Evolutionary conservation across 2,888 invertebrate species (phyloP).

Genomic region (Pemphredon lugubris): DNA sequence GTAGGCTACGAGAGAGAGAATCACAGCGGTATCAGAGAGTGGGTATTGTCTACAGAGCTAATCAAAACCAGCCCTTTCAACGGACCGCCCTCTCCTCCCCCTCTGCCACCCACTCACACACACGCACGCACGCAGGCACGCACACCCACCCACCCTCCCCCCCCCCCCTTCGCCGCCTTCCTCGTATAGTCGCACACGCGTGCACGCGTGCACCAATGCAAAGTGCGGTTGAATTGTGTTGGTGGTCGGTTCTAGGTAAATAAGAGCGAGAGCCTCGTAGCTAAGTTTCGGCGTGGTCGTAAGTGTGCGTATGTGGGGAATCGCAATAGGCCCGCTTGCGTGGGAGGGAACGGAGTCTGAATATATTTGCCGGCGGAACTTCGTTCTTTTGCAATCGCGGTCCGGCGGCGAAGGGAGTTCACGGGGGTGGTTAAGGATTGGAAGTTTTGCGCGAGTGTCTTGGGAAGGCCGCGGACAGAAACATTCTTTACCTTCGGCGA

Average conservation of each 20-base stretch:
- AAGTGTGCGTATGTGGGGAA: too few species aligned
- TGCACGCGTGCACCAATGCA: slow-evolving; percentile 12
- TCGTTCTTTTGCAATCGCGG: neutral
- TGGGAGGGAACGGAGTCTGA: too few species aligned
- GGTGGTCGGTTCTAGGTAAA: slow-evolving; percentile 54
- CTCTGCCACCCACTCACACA: slow-evolving; percentile 14
- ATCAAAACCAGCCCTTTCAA: slow-evolving; percentile 81
- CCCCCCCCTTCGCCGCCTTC: slow-evolving; percentile 11
- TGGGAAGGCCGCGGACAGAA: too few species aligned
- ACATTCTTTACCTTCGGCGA: too few species aligned
- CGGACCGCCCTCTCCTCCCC: slow-evolving; percentile 68
- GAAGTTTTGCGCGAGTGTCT: too few species aligned
- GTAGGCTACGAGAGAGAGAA: slow-evolving; percentile 60
- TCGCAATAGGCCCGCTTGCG: too few species aligned
- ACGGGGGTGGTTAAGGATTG: too few species aligned
- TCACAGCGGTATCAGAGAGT: slow-evolving; percentile 75
- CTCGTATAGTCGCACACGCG: slow-evolving; percentile 15
- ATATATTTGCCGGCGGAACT: neutral
- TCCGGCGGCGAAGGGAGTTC: neutral
- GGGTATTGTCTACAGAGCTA: slow-evolving; percentile 81
- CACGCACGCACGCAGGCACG: neutral
- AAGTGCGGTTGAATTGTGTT: slow-evolving; percentile 10
- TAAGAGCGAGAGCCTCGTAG: slow-evolving; percentile 51
- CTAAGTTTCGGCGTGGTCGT: slow-evolving; percentile 42
- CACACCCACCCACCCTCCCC: slow-evolving; percentile 63